Evolutionary conservation across 1,140 invertebrate species (phyloP), one percentile per base, ranked within the genome.

Genomic region (Samia ricini): DNA sequence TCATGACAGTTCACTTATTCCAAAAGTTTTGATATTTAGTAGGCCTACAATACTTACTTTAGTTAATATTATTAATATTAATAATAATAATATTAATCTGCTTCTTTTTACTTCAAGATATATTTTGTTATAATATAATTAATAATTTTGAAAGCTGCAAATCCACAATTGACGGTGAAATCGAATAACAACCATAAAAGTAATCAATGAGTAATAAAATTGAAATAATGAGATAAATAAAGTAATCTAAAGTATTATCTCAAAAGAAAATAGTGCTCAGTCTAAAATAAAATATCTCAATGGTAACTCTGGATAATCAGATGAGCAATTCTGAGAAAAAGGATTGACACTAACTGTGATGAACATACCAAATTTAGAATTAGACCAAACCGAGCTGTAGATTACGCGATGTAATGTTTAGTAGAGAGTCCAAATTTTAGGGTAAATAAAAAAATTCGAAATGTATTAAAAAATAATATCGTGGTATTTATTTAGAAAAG

Each of bases 1-100:
- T 54, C 54, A 22, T 33, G 18, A 24, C 42, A 48, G 22, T 33
- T 8, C 52, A 36, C 58, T 61, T 61, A 56, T 56, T 19, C 20
- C 2, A 18, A 50, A 12, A n/a, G 23, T 42, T 42, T 15, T 15
- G 33, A 26, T 26, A 26, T 42, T 42, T 42, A 15, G n/a, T n/a
- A n/a, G 15, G n/a, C 33, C 1, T 1, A 15, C 33, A 15, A 42
- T 12, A 15, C 4, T 15, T 42, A 15, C 15, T 15, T 42, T 42
- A 15, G 15, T 1, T 15, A 42, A 12, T 42, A 15, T 29, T 42
- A 15, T 3, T 7, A 42, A 42, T 12, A 15, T 42, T 42, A 4
- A 4, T 26, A 42, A 10, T 42, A 26, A 4, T 26, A 26, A 26
- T 3, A 26, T 26, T 26, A 52, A 48, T 20, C 20, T 29, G 20